These are phyloP conservation scores for Sweltsa coloradensis DNA, from an alignment of 1,140 invertebrate genomes.

Conservation along the genomic window DNA sequence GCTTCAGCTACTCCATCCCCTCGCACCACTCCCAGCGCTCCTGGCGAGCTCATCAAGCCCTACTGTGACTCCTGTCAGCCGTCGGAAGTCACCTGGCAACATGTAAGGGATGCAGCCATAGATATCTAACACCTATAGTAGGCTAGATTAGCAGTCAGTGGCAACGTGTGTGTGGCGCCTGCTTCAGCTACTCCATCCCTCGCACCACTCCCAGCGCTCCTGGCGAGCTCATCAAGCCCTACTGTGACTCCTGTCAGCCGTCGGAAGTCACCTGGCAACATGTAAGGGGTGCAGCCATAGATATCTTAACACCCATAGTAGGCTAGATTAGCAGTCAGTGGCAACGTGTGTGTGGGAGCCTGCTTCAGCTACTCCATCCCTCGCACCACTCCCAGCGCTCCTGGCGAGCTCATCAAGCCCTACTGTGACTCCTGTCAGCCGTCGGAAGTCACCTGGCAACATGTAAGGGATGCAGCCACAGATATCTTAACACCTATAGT, in stretches of 20 bases:
- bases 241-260: slow-evolving; percentile 55
- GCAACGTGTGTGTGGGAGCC: slow-evolving; percentile 52
- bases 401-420: slow-evolving; percentile 47
- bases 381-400: slow-evolving; percentile 46
- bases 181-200: slow-evolving; percentile 55
- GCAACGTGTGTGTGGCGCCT: slow-evolving; percentile 55
- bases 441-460: slow-evolving; percentile 44
- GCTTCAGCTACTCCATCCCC: slow-evolving; percentile 57
- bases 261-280: slow-evolving; percentile 46
- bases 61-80: slow-evolving; percentile 59
- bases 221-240: slow-evolving; percentile 48
- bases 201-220: slow-evolving; percentile 48
- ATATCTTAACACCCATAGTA: too few relatives aligned
- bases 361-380: slow-evolving; percentile 58
- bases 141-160: too few relatives aligned
- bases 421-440: slow-evolving; percentile 59
- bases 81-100: slow-evolving; percentile 44
- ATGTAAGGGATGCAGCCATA: too few relatives aligned
- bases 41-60: slow-evolving; percentile 47
- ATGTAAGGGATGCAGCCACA: too few relatives aligned
- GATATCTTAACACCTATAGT: too few relatives aligned
- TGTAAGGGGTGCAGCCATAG: too few relatives aligned
- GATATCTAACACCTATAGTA: too few relatives aligned
- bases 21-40: slow-evolving; percentile 46
- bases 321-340: too few relatives aligned